Evolutionary conservation across 2,888 invertebrate genomes (phyloP), one percentile per base, ranked within the genome.

Genomic region (Thecocarcelia acutangulata): DNA sequence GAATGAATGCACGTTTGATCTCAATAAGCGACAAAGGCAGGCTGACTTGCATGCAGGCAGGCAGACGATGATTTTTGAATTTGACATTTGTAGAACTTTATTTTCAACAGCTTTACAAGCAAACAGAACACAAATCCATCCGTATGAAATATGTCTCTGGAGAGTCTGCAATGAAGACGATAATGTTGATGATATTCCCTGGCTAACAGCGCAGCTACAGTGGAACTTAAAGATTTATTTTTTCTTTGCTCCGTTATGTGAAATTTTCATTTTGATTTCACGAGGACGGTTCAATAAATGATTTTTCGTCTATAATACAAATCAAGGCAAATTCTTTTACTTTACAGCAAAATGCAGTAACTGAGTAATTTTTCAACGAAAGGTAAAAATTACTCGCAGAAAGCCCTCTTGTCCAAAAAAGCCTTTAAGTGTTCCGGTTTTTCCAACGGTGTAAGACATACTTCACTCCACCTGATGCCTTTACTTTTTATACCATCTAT

Each of bases 71-170:
- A 74, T 21, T 66, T 74, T 46, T 56, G 9, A 48, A 21, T 54
- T 33, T 56, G 64, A 56, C 48, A 58, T 72, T 64, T 76, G 59
- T 58, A 52, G 66, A 21, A 59, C 50, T 52, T 61, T 54, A 59
- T 37, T 12, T 19, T 17, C 24, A 56, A 56, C 46, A 44, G 33
- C 19, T 46, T 0, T 13, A 12, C 40, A 5, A 40, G 15, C n/a
- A 3, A 15, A 52, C 6, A 19, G 21, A 2, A 21, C 24, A 24
- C 19, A 56, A n/a, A 52, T 15, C 2, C n/a, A 40, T 63, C 12
- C 13, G 33, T 33, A 50, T 13, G 70, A 21, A 56, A 74, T 59
- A 68, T 46, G 58, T 68, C 61, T 76, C 59, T 59, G 50, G 59
- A 68, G 59, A 44, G 52, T 76, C 68, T 59, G 44, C 44, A 52